phyloP scores from a whole-genome alignment of 2,113 vertebrate species.

The Sorex fumeus region DNA sequence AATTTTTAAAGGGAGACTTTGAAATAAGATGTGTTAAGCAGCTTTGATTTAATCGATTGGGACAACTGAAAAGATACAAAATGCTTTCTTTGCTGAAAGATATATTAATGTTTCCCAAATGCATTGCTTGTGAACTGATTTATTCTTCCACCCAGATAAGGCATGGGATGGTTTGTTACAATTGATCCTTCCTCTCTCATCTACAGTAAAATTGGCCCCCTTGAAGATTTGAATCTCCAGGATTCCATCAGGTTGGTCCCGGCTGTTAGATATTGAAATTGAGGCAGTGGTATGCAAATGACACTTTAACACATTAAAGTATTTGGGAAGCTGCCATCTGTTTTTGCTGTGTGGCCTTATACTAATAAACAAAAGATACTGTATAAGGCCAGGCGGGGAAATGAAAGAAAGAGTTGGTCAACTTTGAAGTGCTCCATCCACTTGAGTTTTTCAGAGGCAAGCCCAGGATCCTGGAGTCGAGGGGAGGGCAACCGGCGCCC shows the following conservation, averaged over 20 bases:
- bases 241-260: constrained; percentile 83
- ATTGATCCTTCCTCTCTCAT: constrained; percentile 81
- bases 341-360: constrained; percentile 88
- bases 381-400: constrained; percentile 84
- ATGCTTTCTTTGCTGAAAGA: constrained; percentile 78
- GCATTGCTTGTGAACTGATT: constrained; percentile 76
- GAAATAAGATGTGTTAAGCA: constrained; percentile 66
- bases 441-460: constrained; percentile 83
- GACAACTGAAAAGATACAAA: constrained; percentile 72
- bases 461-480: constrained; percentile 58
- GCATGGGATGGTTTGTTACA: constrained; percentile 79
- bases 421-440: constrained; percentile 87
- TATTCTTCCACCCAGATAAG: constrained; percentile 74
- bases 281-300: constrained; percentile 89
- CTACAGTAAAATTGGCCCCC: constrained; percentile 79
- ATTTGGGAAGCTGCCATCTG: constrained; percentile 90
- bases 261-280: constrained; percentile 89
- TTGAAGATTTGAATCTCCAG: constrained; percentile 83
- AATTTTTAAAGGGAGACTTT: constrained; percentile 69
- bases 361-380: constrained; percentile 91
- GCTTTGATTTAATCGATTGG: constrained; percentile 82
- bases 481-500: constrained; percentile 77
- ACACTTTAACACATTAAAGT: constrained; percentile 89
- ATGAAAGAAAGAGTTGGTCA: constrained; percentile 85
- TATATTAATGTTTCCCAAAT: constrained; percentile 76